These are phyloP conservation scores for Drosophila heteroneura DNA, from an alignment of 2,888 invertebrate species.

Conservation along the genomic window DNA sequence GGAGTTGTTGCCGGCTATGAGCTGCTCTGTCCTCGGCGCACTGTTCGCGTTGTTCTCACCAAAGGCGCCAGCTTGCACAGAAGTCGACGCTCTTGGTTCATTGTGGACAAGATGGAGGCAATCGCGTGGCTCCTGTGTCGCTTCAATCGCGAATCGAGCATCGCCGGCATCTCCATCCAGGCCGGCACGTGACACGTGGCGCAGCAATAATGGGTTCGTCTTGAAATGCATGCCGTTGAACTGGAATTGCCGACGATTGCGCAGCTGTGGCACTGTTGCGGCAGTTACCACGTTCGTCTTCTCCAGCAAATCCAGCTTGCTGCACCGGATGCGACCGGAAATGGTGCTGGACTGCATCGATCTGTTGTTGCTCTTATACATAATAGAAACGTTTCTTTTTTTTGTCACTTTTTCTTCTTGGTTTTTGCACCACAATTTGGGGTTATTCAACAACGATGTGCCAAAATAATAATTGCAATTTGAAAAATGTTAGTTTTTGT, in stretches of 20 bases:
- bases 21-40: not conserved
- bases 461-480: slow-evolving; percentile 27
- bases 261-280: slow-evolving; percentile 41
- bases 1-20: not conserved
- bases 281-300: slow-evolving; percentile 31
- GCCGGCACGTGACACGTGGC: not conserved
- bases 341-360: not conserved
- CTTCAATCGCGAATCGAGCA: not conserved
- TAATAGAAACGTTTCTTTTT: not conserved
- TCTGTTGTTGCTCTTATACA: slow-evolving; percentile 12
- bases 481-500: not conserved
- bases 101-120: not conserved
- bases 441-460: slow-evolving; percentile 20
- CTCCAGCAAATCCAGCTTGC: slow-evolving; percentile 40
- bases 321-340: not conserved
- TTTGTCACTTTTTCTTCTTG: not conserved
- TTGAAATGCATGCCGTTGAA: slow-evolving; percentile 54
- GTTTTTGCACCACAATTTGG: slow-evolving; percentile 14
- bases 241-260: slow-evolving; percentile 41
- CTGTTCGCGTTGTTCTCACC: not conserved
- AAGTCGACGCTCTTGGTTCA: too few species aligned
- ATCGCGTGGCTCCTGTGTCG: not conserved
- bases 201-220: slow-evolving; percentile 29
- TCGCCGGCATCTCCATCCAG: slow-evolving; percentile 36
- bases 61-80: not conserved